Evolutionary conservation across 2,797 vertebrate genomes (phyloP).

Genomic region (Xenentodon cancila): DNA sequence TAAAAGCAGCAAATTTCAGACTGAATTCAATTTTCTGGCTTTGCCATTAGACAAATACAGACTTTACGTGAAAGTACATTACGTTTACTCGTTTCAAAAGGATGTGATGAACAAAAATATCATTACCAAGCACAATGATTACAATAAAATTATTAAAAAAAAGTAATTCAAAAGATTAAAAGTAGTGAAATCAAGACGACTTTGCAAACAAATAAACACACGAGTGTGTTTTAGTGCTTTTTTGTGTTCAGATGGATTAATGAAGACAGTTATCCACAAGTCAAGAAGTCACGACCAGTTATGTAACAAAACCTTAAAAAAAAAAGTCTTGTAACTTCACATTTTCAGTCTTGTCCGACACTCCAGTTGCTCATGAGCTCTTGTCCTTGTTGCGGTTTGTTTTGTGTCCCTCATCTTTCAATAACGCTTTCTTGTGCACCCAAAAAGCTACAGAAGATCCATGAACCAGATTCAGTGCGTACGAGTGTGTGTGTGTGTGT

Average conservation of each 20-base stretch:
- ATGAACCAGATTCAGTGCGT: slow-evolving; percentile 47
- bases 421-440: slow-evolving; percentile 26
- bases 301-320: slow-evolving; percentile 57
- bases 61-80: slow-evolving; percentile 10
- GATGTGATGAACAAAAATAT: not conserved
- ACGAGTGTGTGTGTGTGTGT: slow-evolving; percentile 43
- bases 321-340: slow-evolving; percentile 61
- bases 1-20: slow-evolving; percentile 53
- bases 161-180: not conserved
- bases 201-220: slow-evolving; percentile 17
- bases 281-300: slow-evolving; percentile 55
- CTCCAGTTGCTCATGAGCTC: slow-evolving; percentile 19
- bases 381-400: slow-evolving; percentile 6
- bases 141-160: not conserved
- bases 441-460: slow-evolving; percentile 37
- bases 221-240: slow-evolving; percentile 54
- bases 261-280: slow-evolving; percentile 48
- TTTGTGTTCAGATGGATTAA: slow-evolving; percentile 45
- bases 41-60: not conserved
- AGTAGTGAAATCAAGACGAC: slow-evolving; percentile 28
- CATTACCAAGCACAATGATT: too few species aligned
- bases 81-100: slow-evolving; percentile 8
- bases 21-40: slow-evolving; percentile 13
- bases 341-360: slow-evolving; percentile 22
- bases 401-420: not conserved